Evolutionary conservation across 2,113 vertebrate species (phyloP), one percentile per base, ranked within the genome.

Genomic region (Eonycteris spelaea): DNA sequence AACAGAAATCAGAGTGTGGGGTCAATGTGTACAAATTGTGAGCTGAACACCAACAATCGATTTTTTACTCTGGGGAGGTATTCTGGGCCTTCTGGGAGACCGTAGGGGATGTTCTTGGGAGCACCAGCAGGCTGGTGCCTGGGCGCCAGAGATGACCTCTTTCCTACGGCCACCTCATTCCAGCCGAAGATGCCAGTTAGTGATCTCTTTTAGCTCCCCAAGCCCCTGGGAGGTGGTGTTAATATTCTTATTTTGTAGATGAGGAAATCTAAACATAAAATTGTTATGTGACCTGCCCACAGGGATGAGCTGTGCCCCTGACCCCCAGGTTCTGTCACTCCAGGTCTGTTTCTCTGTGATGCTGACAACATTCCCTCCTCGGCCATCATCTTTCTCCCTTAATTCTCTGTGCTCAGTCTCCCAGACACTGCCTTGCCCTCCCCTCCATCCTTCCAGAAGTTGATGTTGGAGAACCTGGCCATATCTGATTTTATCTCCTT

Each of bases 361-460:
- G 43, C n/a, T 45, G 45, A n/a, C 30, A 51, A 19, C 8, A 16
- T 21, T 2, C 19, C 43, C 12, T 51, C 6, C 19, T 63, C 85
- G 63, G 9, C 6, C 9, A 0, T 9, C 51, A 22, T 26, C 65
- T 48, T 7, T 53, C 53, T 53, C 15, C 8, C 33, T 28, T 77
- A 1, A 21, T 24, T 14, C 35, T 59, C 28, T 53, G 16, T 1
- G 7, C 48, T 91, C 30, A 21, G 59, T 7, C 38, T 19, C 55
- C 70, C 43, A 84, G 35, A 28, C 1, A 35, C 2, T 13, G 21
- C 43, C 48, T 33, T 2, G 5, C 18, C 8, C 11, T 59, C 24
- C 10, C 5, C 12, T 80, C 63, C 6, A 0, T 55, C 40, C 53
- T 86, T 28, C 24, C 7, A 53, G 28, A 19, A 1, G 1, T 2